These are phyloP conservation scores for Aldrovandia affinis DNA, from an alignment of 2,797 vertebrate genomes.

Conservation along the genomic window DNA sequence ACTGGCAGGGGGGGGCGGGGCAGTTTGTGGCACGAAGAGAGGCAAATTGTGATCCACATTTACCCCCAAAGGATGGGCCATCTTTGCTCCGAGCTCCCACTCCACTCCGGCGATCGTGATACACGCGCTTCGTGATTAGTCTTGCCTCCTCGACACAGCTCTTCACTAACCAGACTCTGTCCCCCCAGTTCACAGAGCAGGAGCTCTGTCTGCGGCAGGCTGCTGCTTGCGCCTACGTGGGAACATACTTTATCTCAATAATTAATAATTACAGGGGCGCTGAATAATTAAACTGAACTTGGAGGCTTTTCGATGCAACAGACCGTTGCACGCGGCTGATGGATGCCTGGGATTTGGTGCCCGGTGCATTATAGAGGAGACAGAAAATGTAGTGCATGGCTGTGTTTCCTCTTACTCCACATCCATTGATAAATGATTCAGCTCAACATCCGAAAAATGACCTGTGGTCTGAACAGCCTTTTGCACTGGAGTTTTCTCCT, in stretches of 20 bases:
- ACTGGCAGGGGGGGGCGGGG: not conserved
- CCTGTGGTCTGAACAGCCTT: not conserved
- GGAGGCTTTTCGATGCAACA: slow-evolving; percentile 24
- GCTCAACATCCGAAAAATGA: not conserved
- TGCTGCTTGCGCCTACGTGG: not conserved
- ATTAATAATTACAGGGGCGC: slow-evolving; percentile 57
- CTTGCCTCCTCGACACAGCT: not conserved
- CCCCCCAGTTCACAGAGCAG: not conserved
- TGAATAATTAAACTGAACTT: slow-evolving; percentile 62
- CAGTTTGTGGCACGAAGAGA: not conserved
- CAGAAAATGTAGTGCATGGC: not conserved
- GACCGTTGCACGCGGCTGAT: not conserved
- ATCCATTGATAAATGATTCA: not conserved
- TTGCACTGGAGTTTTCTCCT: not conserved
- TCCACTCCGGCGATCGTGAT: not conserved
- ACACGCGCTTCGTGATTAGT: not conserved
- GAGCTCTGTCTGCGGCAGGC: not conserved
- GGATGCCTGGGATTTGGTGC: slow-evolving; percentile 1
- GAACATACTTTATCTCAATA: slow-evolving; percentile 51
- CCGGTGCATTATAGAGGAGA: not conserved
- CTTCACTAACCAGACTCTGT: not conserved
- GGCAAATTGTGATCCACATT: not conserved
- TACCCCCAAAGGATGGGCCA: not conserved
- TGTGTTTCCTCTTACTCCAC: not conserved
- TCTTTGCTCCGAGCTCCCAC: not conserved